Conservation (phyloP, 2,113 vertebrate genomes). For the Petrocephalus microphthalmus region DNA sequence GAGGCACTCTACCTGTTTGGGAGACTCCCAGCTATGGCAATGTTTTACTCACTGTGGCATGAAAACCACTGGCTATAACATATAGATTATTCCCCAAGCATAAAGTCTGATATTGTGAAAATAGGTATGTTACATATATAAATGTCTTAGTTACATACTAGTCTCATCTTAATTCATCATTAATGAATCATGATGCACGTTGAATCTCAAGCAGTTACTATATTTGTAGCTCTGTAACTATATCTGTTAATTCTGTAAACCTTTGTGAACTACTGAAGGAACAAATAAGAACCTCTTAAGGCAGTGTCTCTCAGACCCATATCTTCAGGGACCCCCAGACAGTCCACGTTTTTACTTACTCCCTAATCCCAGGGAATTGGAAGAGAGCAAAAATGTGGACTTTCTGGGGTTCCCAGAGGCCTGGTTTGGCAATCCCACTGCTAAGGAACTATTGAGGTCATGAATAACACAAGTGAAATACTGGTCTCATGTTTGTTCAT, state of each 20-base stretch:
- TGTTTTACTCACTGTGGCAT: neutral
- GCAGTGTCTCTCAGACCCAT: too few relatives aligned
- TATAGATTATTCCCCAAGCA: slow-evolving; percentile 37
- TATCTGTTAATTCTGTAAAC: neutral
- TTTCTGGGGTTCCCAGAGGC: too few relatives aligned
- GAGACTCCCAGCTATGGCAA: neutral
- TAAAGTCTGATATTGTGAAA: slow-evolving; percentile 56
- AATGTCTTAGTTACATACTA: slow-evolving; percentile 26
- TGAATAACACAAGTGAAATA: too few relatives aligned
- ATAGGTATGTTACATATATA: slow-evolving; percentile 65
- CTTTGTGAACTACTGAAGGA: neutral
- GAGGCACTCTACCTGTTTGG: too few relatives aligned
- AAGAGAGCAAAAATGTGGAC: too few relatives aligned
- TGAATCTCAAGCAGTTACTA: neutral
- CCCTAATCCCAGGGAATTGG: too few relatives aligned
- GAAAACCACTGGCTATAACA: slow-evolving; percentile 19
- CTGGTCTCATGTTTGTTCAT: too few relatives aligned
- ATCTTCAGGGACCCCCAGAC: too few relatives aligned
- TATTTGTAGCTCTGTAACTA: neutral
- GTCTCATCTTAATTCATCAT: neutral
- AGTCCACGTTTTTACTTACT: too few relatives aligned
- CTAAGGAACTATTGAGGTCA: too few relatives aligned
- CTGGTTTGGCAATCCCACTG: too few relatives aligned
- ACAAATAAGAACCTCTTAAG: too few relatives aligned
- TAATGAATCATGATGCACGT: neutral